Conservation (phyloP, 2,797 vertebrate species). For the Brachyalestes nurse region DNA sequence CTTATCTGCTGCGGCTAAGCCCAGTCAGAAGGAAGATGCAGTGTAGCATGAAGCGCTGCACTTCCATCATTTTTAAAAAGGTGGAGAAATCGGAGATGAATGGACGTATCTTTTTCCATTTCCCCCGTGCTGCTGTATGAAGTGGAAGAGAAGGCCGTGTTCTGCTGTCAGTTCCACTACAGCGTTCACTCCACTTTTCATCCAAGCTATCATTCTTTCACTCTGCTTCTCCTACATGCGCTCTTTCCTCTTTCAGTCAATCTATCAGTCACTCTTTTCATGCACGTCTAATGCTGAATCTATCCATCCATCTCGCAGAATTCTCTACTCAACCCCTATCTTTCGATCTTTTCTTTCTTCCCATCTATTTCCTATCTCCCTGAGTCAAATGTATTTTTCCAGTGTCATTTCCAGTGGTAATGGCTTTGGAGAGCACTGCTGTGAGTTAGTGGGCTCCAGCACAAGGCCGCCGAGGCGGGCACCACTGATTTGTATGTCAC, state of each 20-base stretch:
- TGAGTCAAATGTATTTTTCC: slow-evolving; percentile 31
- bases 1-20: background rate
- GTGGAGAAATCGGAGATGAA: background rate
- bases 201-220: background rate
- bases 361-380: slow-evolving; percentile 3
- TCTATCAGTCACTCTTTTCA: slow-evolving; percentile 1
- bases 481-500: slow-evolving; percentile 33
- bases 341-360: slow-evolving; percentile 8
- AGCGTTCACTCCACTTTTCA: background rate
- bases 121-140: background rate
- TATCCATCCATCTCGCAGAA: slow-evolving; percentile 15
- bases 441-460: background rate
- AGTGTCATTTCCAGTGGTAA: slow-evolving; percentile 23
- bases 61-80: background rate
- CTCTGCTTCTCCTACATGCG: background rate
- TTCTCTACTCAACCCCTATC: background rate
- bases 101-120: background rate
- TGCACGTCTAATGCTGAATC: slow-evolving; percentile 5
- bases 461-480: background rate
- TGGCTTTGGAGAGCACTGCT: slow-evolving; percentile 36
- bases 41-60: background rate
- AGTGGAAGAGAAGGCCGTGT: background rate
- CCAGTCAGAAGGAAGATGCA: background rate
- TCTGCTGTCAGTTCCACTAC: slow-evolving; percentile 9
- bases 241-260: slow-evolving; percentile 1